These are phyloP conservation scores for Sebastes aleutianus DNA, from an alignment of 2,797 vertebrate species.

Conservation along the genomic window DNA sequence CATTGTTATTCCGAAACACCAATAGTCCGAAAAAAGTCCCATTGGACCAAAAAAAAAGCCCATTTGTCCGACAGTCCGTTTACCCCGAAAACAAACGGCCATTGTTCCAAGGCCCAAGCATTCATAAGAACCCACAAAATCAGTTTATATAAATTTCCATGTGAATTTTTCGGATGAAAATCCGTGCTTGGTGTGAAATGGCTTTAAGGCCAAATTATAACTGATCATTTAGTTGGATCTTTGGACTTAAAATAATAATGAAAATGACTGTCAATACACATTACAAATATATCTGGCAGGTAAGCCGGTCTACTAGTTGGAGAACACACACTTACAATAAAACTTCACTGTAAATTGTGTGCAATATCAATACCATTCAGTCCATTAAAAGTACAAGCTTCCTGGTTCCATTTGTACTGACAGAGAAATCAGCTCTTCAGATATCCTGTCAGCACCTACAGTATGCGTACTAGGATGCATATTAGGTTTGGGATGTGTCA, in stretches of 20 bases:
- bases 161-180: too few relatives aligned
- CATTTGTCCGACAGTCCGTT: too few relatives aligned
- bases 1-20: too few relatives aligned
- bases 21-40: too few relatives aligned
- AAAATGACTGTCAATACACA: background rate
- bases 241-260: background rate
- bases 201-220: fast-evolving
- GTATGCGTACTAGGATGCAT: background rate
- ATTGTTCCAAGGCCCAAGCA: too few relatives aligned
- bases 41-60: too few relatives aligned
- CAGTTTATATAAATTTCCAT: too few relatives aligned
- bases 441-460: background rate
- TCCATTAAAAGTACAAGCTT: background rate
- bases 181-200: too few relatives aligned
- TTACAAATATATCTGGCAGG: background rate
- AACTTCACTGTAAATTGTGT: background rate
- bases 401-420: background rate
- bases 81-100: too few relatives aligned
- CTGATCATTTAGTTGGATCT: background rate
- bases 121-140: too few relatives aligned
- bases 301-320: background rate
- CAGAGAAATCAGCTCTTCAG: background rate
- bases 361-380: background rate
- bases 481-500: background rate
- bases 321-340: background rate